Percentiles rank a stretch among this genome's conserved stretches.
Evolutionary conservation across 2,113 vertebrate species (phyloP).

Genomic region (Tachycineta bicolor): DNA sequence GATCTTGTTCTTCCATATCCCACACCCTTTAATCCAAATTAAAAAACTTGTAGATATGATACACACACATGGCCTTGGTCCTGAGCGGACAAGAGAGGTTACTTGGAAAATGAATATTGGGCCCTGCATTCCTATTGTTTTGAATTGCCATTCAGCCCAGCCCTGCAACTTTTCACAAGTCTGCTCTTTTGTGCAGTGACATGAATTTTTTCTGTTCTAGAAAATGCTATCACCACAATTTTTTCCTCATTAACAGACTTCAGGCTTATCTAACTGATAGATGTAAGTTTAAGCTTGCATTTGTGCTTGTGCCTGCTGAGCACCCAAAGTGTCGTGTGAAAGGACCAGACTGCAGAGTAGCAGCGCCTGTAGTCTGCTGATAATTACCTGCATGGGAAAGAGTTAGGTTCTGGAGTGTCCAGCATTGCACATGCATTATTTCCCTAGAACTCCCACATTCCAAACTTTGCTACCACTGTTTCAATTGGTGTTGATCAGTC

Average conservation of each 20-base stretch:
- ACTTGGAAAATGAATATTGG: background rate
- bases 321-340: background rate
- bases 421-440: background rate
- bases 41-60: background rate
- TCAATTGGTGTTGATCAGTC: background rate
- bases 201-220: background rate
- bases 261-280: background rate
- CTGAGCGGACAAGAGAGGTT: background rate
- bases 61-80: background rate
- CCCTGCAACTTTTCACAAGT: background rate
- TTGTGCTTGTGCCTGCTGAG: background rate
- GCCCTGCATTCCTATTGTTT: background rate
- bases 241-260: slow-evolving; percentile 13
- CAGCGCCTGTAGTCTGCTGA: background rate
- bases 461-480: background rate
- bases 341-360: background rate
- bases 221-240: background rate
- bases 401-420: background rate
- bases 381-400: background rate
- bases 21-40: background rate
- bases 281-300: background rate
- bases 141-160: background rate
- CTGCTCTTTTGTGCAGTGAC: background rate
- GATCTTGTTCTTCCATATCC: background rate
- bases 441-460: background rate